Evolutionary conservation across 2,888 invertebrate species (phyloP).

Genomic region (Scelioninae gen. 2): DNA sequence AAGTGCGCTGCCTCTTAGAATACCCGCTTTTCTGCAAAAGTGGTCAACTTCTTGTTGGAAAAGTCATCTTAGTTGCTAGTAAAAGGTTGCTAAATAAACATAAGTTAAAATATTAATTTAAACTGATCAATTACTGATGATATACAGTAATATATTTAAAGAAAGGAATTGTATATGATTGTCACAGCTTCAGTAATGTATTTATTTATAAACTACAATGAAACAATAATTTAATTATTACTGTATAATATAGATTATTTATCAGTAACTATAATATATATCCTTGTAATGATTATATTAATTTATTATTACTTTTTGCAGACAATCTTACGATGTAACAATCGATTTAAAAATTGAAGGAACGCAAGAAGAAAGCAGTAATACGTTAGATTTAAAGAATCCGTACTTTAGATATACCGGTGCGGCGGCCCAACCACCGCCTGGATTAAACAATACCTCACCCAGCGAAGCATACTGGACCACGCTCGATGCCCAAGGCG

Average conservation of each 20-base stretch:
- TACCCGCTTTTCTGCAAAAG: conserved; percentile 96
- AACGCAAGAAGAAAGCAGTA: conserved; percentile 87
- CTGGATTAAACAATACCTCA: conserved; percentile 91
- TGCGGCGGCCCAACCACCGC: conserved; percentile 93
- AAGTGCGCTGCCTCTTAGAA: conserved; percentile 95
- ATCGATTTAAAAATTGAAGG: conserved; percentile 95
- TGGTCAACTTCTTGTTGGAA: conserved; percentile 92
- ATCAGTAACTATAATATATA: too few species aligned
- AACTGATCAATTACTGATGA: background rate
- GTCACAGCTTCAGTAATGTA: too few species aligned
- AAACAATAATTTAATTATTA: too few species aligned
- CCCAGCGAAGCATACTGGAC: conserved; percentile 96
- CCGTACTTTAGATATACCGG: conserved; percentile 98
- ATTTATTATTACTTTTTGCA: conserved; percentile 68
- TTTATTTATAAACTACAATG: too few species aligned
- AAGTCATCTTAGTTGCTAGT: conserved; percentile 92
- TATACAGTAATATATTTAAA: too few species aligned
- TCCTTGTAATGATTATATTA: background rate
- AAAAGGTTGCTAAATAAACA: conserved; percentile 80
- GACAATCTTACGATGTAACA: conserved; percentile 98
- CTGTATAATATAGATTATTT: too few species aligned
- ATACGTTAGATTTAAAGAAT: conserved; percentile 97
- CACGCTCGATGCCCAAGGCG: conserved; percentile 86
- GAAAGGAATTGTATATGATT: too few species aligned
- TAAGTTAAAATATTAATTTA: background rate